These are phyloP conservation scores for Coryphaenoides rupestris DNA, from an alignment of 2,113 vertebrate genomes.

Conservation along the genomic window DNA sequence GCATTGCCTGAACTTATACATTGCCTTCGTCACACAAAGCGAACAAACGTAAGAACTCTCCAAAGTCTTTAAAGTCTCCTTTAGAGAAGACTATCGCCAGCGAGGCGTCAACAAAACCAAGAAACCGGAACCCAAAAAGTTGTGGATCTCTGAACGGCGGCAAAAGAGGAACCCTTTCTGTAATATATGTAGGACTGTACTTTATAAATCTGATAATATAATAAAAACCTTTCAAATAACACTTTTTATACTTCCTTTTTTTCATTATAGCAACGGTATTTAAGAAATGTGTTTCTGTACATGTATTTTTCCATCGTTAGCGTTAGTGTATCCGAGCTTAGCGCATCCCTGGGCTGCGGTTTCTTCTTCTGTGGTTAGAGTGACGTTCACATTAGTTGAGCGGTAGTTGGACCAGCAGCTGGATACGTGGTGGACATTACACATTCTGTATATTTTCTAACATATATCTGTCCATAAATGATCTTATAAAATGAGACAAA, in stretches of 20 bases:
- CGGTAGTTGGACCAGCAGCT: not conserved
- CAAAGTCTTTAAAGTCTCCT: slow-evolving; percentile 30
- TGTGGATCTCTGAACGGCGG: slow-evolving; percentile 51
- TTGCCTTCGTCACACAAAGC: slow-evolving; percentile 45
- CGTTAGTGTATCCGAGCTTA: not conserved
- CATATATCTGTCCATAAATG: not conserved
- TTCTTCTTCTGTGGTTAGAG: not conserved
- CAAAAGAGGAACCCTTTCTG: not conserved
- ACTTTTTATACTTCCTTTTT: not conserved
- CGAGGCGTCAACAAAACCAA: slow-evolving; percentile 31
- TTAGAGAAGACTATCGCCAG: slow-evolving; percentile 12
- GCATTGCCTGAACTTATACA: slow-evolving; percentile 26
- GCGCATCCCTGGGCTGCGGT: not conserved
- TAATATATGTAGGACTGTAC: slow-evolving; percentile 48
- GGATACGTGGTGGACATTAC: too few relatives aligned
- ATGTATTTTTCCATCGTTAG: not conserved
- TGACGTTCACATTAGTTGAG: too few relatives aligned
- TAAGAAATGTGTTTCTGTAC: slow-evolving; percentile 47
- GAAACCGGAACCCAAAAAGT: slow-evolving; percentile 38
- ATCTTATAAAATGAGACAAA: slow-evolving; percentile 30
- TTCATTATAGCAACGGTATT: slow-evolving; percentile 29
- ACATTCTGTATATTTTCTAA: not conserved
- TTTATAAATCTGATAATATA: slow-evolving; percentile 62
- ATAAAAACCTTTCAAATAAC: slow-evolving; percentile 45
- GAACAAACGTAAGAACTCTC: slow-evolving; percentile 31